phyloP scores from a whole-genome alignment of 2,113 vertebrate genomes.

The Erpornis zantholeuca region DNA sequence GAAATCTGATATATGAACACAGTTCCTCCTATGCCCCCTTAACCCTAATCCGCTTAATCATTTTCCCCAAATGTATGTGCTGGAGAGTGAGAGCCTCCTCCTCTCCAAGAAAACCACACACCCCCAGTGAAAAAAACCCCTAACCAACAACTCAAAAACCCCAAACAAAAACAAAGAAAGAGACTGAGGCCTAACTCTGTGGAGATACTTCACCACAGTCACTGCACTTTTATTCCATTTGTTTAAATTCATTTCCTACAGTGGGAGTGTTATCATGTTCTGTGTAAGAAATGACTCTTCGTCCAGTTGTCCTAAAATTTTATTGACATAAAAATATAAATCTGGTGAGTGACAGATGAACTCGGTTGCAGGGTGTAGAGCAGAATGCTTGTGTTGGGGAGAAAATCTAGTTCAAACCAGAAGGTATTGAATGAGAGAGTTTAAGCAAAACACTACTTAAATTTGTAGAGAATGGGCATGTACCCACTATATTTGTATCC shows the following conservation, averaged over 20 bases:
- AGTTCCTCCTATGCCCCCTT: slow-evolving; percentile 16
- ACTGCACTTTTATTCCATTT: slow-evolving; percentile 44
- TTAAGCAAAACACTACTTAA: background rate
- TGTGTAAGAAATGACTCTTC: slow-evolving; percentile 33
- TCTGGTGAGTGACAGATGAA: background rate
- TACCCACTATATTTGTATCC: background rate
- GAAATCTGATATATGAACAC: slow-evolving; percentile 9
- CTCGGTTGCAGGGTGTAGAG: background rate
- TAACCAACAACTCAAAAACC: background rate
- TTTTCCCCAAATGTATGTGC: background rate
- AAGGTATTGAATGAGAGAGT: background rate
- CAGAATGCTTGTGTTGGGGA: background rate
- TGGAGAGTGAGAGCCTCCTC: slow-evolving; percentile 7
- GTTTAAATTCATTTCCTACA: slow-evolving; percentile 47
- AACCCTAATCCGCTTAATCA: too few relatives aligned
- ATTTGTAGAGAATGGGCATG: slow-evolving; percentile 7
- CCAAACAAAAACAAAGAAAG: background rate
- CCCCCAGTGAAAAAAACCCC: background rate
- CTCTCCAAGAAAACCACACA: background rate
- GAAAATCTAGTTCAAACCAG: background rate
- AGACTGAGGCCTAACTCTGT: slow-evolving; percentile 33
- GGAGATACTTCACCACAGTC: slow-evolving; percentile 47
- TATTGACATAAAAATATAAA: background rate
- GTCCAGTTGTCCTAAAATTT: slow-evolving; percentile 35
- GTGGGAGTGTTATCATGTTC: slow-evolving; percentile 23